Conservation (phyloP, 2,113 vertebrate species). For the Illadopsis cleaveri region DNA sequence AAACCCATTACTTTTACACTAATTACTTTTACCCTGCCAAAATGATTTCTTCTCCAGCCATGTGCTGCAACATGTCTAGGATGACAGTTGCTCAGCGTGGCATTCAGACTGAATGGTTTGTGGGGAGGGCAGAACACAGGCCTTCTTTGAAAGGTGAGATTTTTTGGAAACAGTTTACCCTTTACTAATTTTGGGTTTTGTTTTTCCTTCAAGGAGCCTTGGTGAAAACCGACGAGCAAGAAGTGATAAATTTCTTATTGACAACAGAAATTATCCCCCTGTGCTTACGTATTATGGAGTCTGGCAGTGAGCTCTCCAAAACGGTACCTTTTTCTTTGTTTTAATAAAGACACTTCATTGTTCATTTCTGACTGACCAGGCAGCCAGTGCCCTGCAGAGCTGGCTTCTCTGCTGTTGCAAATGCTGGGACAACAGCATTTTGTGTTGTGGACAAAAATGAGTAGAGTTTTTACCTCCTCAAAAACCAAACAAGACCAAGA, state of each 20-base stretch:
- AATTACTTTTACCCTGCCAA: background rate
- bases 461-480: background rate
- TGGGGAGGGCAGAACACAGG: background rate
- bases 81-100: background rate
- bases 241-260: constrained; percentile 97
- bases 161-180: background rate
- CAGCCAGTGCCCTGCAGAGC: background rate
- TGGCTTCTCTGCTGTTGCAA: background rate
- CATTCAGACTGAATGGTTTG: background rate
- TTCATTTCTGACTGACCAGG: background rate
- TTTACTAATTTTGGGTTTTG: background rate
- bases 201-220: constrained; percentile 83
- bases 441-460: too few relatives aligned
- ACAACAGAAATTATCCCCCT: constrained; percentile 98
- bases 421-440: background rate
- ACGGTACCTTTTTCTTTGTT: constrained; percentile 77
- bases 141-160: background rate
- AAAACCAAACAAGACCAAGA: background rate
- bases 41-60: background rate
- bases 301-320: constrained; percentile 97
- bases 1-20: background rate
- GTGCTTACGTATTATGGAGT: constrained; percentile 98
- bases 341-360: background rate
- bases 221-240: constrained; percentile 98
- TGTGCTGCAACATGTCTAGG: background rate